A percentile compares a stretch with the other conserved stretches of the same genome.
Evolutionary conservation across 1,140 invertebrate genomes (phyloP).

Genomic region (Anoplolepis gracilipes): DNA sequence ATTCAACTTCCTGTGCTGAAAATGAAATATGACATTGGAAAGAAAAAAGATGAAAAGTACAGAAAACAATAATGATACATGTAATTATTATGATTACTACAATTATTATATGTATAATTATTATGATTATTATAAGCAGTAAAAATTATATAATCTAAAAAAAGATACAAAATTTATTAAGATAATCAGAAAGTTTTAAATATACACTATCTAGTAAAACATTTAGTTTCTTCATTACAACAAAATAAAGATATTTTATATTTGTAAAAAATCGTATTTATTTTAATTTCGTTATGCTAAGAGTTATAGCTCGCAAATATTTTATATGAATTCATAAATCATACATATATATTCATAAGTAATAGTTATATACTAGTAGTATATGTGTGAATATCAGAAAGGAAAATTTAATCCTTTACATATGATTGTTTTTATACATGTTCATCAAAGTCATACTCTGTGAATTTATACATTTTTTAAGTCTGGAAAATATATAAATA

Average conservation of each 20-base stretch:
- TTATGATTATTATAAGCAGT: too few species aligned
- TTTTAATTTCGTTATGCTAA: background rate
- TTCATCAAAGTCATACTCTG: background rate
- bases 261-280: constrained; percentile 16
- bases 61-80: too few species aligned
- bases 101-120: too few species aligned
- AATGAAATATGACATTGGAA: too few species aligned
- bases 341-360: background rate
- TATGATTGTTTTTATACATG: background rate
- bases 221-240: background rate
- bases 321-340: background rate
- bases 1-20: too few species aligned
- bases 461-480: constrained; percentile 1
- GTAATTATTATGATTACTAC: too few species aligned
- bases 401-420: too few species aligned
- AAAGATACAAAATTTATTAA: too few species aligned
- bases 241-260: background rate
- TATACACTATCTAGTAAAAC: background rate
- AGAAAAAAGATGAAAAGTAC: too few species aligned
- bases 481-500: background rate
- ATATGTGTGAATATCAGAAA: too few species aligned
- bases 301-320: background rate
- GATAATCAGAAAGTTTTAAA: background rate
- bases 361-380: background rate
- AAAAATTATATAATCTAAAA: too few species aligned